Percentiles rank a stretch among this genome's conserved stretches.
phyloP scores from a whole-genome alignment of 2,113 vertebrate species.

The Addax nasomaculatus region DNA sequence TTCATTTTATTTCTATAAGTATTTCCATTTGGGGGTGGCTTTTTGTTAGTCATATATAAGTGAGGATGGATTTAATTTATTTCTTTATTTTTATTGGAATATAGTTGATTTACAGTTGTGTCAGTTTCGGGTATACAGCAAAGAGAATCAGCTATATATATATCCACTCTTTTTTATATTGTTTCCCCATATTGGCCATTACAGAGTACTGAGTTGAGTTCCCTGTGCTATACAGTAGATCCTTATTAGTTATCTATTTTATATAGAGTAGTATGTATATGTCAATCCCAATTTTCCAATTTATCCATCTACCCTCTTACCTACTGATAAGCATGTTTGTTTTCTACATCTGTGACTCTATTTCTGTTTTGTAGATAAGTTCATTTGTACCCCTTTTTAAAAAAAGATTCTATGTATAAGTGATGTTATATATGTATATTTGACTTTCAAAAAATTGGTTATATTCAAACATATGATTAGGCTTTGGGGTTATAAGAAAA shows the following conservation, averaged over 20 bases:
- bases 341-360: not conserved
- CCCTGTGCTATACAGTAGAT: not conserved
- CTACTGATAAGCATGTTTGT: not conserved
- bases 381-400: not conserved
- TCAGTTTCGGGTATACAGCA: not conserved
- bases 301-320: not conserved
- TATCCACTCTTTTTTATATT: not conserved
- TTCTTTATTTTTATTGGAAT: not conserved
- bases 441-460: not conserved
- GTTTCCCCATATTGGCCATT: not conserved
- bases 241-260: not conserved
- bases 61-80: not conserved
- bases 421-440: not conserved
- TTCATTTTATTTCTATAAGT: not conserved
- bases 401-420: not conserved
- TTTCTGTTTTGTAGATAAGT: not conserved
- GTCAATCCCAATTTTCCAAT: not conserved
- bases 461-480: not conserved
- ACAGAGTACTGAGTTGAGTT: not conserved
- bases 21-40: not conserved
- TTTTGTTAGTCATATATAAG: not conserved
- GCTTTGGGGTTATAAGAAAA: not conserved
- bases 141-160: not conserved
- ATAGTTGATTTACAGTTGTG: not conserved
- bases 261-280: not conserved